These are phyloP conservation scores for Prietella phreatophila DNA, from an alignment of 2,113 vertebrate species.

Conservation along the genomic window DNA sequence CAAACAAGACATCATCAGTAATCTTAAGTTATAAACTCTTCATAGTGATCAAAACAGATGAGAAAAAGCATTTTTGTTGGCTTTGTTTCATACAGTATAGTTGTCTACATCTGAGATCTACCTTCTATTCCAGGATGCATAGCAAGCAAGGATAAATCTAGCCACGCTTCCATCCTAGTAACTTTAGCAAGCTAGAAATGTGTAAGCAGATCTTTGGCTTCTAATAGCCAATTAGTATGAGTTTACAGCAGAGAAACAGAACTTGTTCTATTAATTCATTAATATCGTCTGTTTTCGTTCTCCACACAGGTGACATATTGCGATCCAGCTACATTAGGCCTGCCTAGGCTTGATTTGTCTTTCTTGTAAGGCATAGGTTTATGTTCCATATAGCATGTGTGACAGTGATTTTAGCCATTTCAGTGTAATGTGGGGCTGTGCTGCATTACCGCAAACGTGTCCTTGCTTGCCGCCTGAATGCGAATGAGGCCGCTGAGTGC, in stretches of 20 bases:
- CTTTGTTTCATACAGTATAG: too few species aligned
- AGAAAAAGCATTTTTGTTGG: neutral
- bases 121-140: neutral
- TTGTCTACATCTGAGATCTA: neutral
- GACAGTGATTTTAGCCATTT: constrained; percentile 41
- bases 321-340: neutral
- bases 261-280: neutral
- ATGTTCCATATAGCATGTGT: constrained; percentile 24
- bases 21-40: neutral
- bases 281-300: neutral
- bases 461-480: constrained; percentile 24
- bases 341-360: constrained; percentile 10
- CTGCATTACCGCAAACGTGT: constrained; percentile 28
- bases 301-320: neutral
- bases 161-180: neutral
- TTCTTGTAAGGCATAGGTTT: constrained; percentile 17
- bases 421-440: constrained; percentile 16
- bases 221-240: neutral
- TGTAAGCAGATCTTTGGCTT: neutral
- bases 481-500: constrained; percentile 37
- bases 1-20: neutral
- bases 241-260: neutral
- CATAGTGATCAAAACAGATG: neutral
- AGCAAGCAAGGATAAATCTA: neutral
- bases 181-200: neutral